Conservation (phyloP, 1,140 invertebrate genomes). For the Drosophila chauvacae region DNA sequence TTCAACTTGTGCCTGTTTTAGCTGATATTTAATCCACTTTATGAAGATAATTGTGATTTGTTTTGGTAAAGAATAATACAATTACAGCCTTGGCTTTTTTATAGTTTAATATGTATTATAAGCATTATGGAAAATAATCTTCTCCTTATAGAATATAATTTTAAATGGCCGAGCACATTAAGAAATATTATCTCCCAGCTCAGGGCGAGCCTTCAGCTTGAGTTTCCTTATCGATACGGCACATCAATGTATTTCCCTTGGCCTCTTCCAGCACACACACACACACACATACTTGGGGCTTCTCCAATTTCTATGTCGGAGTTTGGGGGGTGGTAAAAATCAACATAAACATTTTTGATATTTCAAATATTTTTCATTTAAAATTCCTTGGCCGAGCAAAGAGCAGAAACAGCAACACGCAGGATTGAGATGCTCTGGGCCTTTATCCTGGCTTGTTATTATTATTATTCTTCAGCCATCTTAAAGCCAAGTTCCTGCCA, state of each 20-base stretch:
- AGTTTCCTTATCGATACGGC: not conserved
- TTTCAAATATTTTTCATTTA: conserved; percentile 69
- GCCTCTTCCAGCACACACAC: not conserved
- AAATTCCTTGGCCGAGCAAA: conserved; percentile 49
- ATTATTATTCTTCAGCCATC: conserved; percentile 47
- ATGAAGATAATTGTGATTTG: no score
- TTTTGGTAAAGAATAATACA: no score
- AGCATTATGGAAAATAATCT: not conserved
- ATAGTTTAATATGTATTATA: no score
- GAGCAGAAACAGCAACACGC: not conserved
- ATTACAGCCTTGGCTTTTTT: no score
- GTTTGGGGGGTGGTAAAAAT: conserved; percentile 22
- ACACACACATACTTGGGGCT: not conserved
- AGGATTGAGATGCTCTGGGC: conserved; percentile 36
- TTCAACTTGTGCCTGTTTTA: no score
- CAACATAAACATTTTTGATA: conserved; percentile 64
- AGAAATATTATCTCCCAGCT: not conserved
- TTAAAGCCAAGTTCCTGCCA: conserved; percentile 11
- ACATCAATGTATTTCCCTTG: not conserved
- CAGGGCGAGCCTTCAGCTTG: not conserved
- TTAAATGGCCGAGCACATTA: not conserved
- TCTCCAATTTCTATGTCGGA: not conserved
- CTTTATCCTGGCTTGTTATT: conserved; percentile 36
- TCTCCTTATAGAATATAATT: not conserved
- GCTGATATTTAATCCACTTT: no score